phyloP scores from a whole-genome alignment of 2,797 vertebrate species.

The Enteromius radiatus region DNA sequence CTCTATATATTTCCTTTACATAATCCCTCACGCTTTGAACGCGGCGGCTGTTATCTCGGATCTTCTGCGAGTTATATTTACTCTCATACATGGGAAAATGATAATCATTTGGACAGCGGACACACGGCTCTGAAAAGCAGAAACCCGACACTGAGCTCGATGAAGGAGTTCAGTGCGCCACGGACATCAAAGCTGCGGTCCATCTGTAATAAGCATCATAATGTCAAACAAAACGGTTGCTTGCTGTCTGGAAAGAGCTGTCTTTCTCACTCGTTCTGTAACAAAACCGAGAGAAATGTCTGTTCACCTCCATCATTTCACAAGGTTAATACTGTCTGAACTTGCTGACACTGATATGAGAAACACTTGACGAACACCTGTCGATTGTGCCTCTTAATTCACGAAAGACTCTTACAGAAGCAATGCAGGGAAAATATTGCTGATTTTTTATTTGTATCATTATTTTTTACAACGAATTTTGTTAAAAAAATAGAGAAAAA shows the following conservation, averaged over 20 bases:
- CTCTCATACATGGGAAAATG: conserved; percentile 54
- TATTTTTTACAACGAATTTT: not conserved
- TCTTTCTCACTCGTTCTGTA: conserved; percentile 25
- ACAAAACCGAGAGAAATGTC: conserved; percentile 37
- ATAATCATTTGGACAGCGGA: conserved; percentile 54
- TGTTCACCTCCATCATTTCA: conserved; percentile 47
- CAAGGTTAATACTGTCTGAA: conserved; percentile 18
- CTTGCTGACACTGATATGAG: conserved; percentile 30
- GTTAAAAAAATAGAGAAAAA: not conserved
- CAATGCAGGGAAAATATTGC: not conserved
- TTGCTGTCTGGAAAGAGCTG: conserved; percentile 37
- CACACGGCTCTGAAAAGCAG: conserved; percentile 37
- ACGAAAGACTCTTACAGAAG: not conserved
- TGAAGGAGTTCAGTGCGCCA: conserved; percentile 22
- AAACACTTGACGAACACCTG: conserved; percentile 25
- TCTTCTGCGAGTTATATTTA: conserved; percentile 57
- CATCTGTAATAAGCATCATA: conserved; percentile 58
- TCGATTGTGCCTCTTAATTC: not conserved
- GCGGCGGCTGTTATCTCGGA: conserved; percentile 54
- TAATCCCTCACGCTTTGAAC: conserved; percentile 67
- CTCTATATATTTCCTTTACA: conserved; percentile 66
- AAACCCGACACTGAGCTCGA: conserved; percentile 47
- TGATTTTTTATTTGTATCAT: not conserved
- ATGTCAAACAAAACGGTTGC: conserved; percentile 18
- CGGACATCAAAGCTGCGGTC: conserved; percentile 41